Evolutionary conservation across 2,797 vertebrate genomes (phyloP).

Genomic region (Gymnopithys bicolor): DNA sequence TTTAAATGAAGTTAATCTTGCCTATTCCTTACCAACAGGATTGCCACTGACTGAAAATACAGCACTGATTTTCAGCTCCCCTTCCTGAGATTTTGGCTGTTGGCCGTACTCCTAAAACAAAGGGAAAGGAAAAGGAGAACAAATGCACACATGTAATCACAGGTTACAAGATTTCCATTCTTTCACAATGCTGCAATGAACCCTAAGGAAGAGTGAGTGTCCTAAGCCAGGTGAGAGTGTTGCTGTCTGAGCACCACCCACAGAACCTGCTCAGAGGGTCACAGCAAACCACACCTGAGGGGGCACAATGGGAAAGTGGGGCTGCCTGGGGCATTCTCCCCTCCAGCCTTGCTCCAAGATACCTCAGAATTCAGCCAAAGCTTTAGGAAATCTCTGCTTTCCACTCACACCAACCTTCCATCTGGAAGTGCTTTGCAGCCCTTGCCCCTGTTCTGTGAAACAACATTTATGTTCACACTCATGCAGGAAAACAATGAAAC

Average conservation of each 20-base stretch:
- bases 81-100: conserved; percentile 86
- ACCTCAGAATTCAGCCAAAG: neutral
- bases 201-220: neutral
- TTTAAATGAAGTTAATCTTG: conserved; percentile 36
- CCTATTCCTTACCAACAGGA: conserved; percentile 77
- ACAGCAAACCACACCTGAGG: neutral
- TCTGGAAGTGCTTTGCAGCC: neutral
- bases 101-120: conserved; percentile 85
- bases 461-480: neutral
- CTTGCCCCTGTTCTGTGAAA: neutral
- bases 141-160: conserved; percentile 60
- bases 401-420: neutral
- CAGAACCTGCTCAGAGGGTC: neutral
- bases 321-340: neutral
- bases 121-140: conserved; percentile 65
- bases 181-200: neutral
- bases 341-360: neutral
- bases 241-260: neutral
- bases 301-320: neutral
- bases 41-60: conserved; percentile 91
- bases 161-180: neutral
- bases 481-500: neutral
- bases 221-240: neutral
- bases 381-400: neutral
- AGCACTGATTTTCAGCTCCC: conserved; percentile 93